phyloP scores from a whole-genome alignment of 2,888 invertebrate species.

The Drosophila neutralis region DNA sequence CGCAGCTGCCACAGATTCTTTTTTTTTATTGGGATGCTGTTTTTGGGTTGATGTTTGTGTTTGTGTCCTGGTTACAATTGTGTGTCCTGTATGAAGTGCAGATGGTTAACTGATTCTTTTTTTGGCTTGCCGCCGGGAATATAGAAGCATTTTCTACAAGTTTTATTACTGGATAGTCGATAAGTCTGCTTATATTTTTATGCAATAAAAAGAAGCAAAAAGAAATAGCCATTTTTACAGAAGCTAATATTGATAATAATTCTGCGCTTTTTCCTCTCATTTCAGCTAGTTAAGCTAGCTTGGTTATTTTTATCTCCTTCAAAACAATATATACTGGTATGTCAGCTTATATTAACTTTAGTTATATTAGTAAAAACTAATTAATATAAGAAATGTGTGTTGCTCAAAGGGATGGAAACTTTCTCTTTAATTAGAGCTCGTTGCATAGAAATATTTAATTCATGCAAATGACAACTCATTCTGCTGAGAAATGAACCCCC shows the following conservation, averaged over 20 bases:
- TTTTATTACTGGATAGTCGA: not conserved
- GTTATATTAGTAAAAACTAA: not conserved
- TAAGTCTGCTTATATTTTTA: not conserved
- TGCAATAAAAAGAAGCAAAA: too few species aligned
- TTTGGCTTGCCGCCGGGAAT: constrained; percentile 22
- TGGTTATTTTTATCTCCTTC: not conserved
- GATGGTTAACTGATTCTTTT: constrained; percentile 22
- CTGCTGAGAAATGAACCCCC: not conserved
- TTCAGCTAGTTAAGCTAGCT: not conserved
- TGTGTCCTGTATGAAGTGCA: constrained; percentile 14
- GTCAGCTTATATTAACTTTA: not conserved
- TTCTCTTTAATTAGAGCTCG: constrained; percentile 46
- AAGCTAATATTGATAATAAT: not conserved
- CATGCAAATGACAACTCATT: constrained; percentile 47
- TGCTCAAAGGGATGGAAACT: constrained; percentile 1
- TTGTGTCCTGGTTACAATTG: constrained; percentile 16
- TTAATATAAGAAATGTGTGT: not conserved
- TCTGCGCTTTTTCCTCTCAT: not conserved
- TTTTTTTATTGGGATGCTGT: constrained; percentile 49
- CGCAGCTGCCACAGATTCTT: constrained; percentile 64
- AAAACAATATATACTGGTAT: not conserved
- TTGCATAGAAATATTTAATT: constrained; percentile 58
- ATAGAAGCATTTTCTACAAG: not conserved
- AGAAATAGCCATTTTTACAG: not conserved
- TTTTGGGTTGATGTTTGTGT: constrained; percentile 17